Conservation (phyloP, 2,113 vertebrate species). For the Mohoua ochrocephala region DNA sequence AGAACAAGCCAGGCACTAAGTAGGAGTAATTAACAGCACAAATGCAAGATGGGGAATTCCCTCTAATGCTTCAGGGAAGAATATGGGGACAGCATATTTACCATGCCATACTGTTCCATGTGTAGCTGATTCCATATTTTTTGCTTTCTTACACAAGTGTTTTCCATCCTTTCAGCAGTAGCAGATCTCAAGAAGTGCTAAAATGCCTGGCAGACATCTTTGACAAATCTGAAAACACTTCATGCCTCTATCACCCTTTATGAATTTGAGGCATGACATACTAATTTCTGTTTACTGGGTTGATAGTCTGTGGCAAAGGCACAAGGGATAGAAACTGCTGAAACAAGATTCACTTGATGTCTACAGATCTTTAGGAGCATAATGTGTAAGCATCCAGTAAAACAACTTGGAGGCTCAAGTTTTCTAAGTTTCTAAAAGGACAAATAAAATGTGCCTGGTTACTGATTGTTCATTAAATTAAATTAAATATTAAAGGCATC, state of each 20-base stretch:
- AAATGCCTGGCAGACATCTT: not conserved
- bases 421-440: not conserved
- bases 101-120: not conserved
- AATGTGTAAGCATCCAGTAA: not conserved
- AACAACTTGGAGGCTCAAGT: not conserved
- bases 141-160: not conserved
- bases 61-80: not conserved
- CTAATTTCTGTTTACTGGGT: not conserved
- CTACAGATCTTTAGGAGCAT: not conserved
- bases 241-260: not conserved
- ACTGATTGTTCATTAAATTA: not conserved
- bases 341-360: not conserved
- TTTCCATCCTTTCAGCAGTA: not conserved
- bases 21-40: not conserved
- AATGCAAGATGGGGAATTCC: not conserved
- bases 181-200: not conserved
- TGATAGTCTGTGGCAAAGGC: not conserved
- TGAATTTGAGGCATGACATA: not conserved
- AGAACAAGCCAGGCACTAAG: not conserved
- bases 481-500: not conserved
- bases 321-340: not conserved
- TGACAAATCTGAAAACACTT: not conserved
- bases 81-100: not conserved
- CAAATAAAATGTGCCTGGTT: not conserved
- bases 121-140: not conserved